phyloP scores from a whole-genome alignment of 1,140 invertebrate species.

The Ruditapes philippinarum region DNA sequence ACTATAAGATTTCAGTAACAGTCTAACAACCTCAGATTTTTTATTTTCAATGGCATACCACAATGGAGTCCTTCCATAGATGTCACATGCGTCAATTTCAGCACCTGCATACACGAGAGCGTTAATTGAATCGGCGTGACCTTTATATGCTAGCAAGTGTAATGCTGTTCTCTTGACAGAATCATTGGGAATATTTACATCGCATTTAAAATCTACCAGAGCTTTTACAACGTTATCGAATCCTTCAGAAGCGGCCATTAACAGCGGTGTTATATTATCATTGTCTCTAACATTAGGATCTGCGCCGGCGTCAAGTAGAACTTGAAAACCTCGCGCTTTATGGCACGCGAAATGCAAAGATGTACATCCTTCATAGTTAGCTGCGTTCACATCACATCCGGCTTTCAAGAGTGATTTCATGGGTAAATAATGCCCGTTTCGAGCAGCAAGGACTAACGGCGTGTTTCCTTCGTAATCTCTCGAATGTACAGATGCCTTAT shows the following conservation, averaged over 20 bases:
- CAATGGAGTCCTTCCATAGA: slow-evolving; percentile 72
- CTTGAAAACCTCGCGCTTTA: slow-evolving; percentile 66
- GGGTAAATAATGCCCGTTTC: slow-evolving; percentile 63
- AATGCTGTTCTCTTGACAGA: slow-evolving; percentile 74
- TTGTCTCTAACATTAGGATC: slow-evolving; percentile 79
- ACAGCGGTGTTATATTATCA: slow-evolving; percentile 79
- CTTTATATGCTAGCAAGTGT: slow-evolving; percentile 82
- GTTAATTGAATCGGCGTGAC: slow-evolving; percentile 77
- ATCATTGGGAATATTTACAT: slow-evolving; percentile 78
- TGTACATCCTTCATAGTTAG: slow-evolving; percentile 76
- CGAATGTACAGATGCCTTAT: slow-evolving; percentile 95
- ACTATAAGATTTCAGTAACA: slow-evolving; percentile 78
- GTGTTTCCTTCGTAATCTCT: slow-evolving; percentile 81
- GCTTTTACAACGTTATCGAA: slow-evolving; percentile 77
- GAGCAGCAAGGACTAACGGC: slow-evolving; percentile 74
- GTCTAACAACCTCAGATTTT: slow-evolving; percentile 75
- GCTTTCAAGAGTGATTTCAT: slow-evolving; percentile 71
- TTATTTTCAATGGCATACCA: slow-evolving; percentile 80
- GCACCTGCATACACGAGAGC: slow-evolving; percentile 75
- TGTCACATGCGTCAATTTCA: slow-evolving; percentile 75
- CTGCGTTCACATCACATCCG: slow-evolving; percentile 65
- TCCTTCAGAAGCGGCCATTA: slow-evolving; percentile 83
- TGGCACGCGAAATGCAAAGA: slow-evolving; percentile 76
- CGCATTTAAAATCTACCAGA: slow-evolving; percentile 72
- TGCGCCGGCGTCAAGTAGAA: slow-evolving; percentile 78